A percentile compares a stretch with the other conserved stretches of the same genome.
phyloP scores from a whole-genome alignment of 2,113 vertebrate species.

The Craseonycteris thonglongyai region DNA sequence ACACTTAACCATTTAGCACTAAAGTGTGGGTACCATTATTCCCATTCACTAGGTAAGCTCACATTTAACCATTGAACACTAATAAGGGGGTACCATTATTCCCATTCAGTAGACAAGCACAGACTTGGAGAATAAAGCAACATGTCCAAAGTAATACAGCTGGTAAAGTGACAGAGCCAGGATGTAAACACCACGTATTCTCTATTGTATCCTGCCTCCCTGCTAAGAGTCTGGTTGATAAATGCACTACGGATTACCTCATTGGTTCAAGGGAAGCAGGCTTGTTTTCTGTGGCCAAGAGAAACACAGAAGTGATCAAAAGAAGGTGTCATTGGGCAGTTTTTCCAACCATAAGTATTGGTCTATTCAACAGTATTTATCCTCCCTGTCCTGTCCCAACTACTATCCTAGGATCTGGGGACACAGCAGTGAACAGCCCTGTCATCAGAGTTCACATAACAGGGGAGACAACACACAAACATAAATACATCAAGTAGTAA shows the following conservation, averaged over 20 bases:
- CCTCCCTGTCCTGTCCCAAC: background rate
- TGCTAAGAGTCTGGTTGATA: background rate
- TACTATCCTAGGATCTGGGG: background rate
- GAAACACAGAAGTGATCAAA: background rate
- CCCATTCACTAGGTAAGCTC: too few species aligned
- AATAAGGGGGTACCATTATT: background rate
- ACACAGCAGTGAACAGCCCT: background rate
- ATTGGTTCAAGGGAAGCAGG: background rate
- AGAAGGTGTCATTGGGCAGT: background rate
- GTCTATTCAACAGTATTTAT: background rate
- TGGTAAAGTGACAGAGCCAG: background rate
- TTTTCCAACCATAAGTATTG: background rate
- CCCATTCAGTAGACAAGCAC: background rate
- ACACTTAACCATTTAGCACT: background rate
- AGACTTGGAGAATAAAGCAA: background rate
- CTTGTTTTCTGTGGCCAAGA: background rate
- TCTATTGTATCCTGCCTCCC: background rate
- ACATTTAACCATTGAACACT: background rate
- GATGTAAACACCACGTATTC: background rate
- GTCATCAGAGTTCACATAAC: background rate
- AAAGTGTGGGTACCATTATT: background rate
- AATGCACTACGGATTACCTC: background rate
- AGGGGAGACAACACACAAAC: background rate
- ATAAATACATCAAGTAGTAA: background rate
- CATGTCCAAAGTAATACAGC: background rate